These are phyloP conservation scores for Sturmia bella DNA, from an alignment of 2,888 invertebrate genomes.

Conservation along the genomic window DNA sequence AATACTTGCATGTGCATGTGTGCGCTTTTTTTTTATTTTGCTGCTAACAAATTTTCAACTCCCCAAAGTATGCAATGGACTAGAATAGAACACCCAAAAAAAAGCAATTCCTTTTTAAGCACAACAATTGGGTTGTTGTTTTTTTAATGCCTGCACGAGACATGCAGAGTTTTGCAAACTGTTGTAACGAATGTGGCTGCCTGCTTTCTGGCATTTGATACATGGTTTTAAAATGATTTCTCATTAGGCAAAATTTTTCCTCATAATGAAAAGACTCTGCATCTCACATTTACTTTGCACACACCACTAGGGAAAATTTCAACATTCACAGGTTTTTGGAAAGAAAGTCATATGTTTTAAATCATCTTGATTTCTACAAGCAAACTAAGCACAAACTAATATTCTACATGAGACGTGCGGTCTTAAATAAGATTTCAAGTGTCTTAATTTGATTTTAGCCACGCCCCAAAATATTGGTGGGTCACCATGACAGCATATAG, in stretches of 20 bases:
- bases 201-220: conserved; percentile 25
- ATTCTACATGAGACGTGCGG: too few relatives aligned
- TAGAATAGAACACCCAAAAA: conserved; percentile 2
- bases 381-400: too few relatives aligned
- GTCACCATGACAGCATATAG: too few relatives aligned
- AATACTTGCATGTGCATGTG: conserved; percentile 1
- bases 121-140: background rate
- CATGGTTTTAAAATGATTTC: conserved; percentile 13
- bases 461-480: too few relatives aligned
- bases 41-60: conserved; percentile 8
- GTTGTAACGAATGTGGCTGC: background rate
- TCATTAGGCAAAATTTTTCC: conserved; percentile 7
- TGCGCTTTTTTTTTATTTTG: background rate
- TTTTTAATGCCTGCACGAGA: too few relatives aligned
- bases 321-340: too few relatives aligned
- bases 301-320: too few relatives aligned
- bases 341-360: too few relatives aligned
- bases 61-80: conserved; percentile 37
- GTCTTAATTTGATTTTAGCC: too few relatives aligned
- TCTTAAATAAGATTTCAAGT: too few relatives aligned
- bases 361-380: too few relatives aligned
- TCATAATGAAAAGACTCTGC: conserved; percentile 7
- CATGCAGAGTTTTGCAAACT: background rate
- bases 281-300: too few relatives aligned
- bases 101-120: conserved; percentile 24